Evolutionary conservation across 2,888 invertebrate genomes (phyloP).

Genomic region (Ectropis crepuscularia): DNA sequence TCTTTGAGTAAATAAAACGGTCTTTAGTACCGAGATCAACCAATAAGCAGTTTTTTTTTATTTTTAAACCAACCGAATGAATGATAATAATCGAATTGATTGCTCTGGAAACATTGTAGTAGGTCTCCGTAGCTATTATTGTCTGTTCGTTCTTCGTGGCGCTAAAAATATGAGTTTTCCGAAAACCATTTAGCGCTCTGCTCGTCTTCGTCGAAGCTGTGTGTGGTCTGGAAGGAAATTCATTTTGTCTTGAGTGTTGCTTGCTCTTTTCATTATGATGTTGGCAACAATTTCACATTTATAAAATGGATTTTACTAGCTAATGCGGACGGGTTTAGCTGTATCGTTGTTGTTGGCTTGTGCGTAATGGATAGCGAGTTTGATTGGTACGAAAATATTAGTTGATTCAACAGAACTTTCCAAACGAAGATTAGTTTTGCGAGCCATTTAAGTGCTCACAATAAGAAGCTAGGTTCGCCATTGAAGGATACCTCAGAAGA

Average conservation of each 20-base stretch:
- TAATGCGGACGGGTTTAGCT: no score
- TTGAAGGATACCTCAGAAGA: no score
- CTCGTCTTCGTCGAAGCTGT: slow-evolving; percentile 21
- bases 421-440: no score
- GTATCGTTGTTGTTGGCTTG: no score
- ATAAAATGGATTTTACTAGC: no score
- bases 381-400: no score
- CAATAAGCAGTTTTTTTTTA: background rate
- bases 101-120: background rate
- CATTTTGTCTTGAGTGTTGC: background rate
- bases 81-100: no score
- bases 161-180: slow-evolving; percentile 31
- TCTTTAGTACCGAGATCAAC: background rate
- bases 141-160: slow-evolving; percentile 11
- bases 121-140: slow-evolving; percentile 18
- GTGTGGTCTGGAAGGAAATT: slow-evolving; percentile 14
- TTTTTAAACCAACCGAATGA: background rate
- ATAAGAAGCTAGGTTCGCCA: no score
- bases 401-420: no score
- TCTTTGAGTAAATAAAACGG: no score
- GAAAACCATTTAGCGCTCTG: slow-evolving; percentile 29
- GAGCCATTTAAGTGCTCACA: no score
- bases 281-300: background rate
- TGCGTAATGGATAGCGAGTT: no score
- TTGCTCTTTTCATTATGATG: background rate